Evolutionary conservation across 1,140 invertebrate genomes (phyloP).

Genomic region (Calliopsis andreniformis): DNA sequence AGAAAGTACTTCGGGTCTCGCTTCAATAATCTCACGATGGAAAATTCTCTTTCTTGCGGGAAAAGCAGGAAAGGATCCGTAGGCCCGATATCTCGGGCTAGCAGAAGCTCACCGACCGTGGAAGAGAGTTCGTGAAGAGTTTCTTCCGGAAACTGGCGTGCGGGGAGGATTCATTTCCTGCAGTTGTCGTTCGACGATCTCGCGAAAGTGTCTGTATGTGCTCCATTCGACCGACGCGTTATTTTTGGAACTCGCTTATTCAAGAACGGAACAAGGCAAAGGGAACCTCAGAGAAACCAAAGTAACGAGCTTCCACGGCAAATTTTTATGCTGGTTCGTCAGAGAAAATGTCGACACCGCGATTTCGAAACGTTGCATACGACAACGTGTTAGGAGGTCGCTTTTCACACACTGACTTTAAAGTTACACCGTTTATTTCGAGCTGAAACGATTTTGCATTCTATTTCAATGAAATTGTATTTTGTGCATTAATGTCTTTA

Average conservation of each 20-base stretch:
- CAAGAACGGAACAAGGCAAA: slow-evolving; percentile 21
- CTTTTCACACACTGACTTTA: neutral
- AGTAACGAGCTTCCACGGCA: slow-evolving; percentile 55
- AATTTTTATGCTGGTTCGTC: slow-evolving; percentile 53
- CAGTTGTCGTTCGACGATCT: slow-evolving; percentile 58
- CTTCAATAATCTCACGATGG: neutral
- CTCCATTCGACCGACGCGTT: slow-evolving; percentile 14
- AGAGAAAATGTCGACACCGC: slow-evolving; percentile 31
- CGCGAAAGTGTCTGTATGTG: slow-evolving; percentile 40
- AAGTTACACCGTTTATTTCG: neutral
- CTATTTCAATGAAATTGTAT: neutral
- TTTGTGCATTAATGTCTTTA: too few species aligned
- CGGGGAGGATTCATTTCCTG: slow-evolving; percentile 52
- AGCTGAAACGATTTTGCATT: neutral
- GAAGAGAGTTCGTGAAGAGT: slow-evolving; percentile 2
- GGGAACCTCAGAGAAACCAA: slow-evolving; percentile 37
- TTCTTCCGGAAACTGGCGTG: slow-evolving; percentile 35
- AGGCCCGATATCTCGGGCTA: neutral
- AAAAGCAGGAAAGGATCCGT: neutral
- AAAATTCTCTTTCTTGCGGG: neutral
- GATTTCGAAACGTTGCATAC: neutral
- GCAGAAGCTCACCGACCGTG: neutral
- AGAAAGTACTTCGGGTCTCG: neutral
- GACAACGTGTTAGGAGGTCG: neutral
- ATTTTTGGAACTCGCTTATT: slow-evolving; percentile 48